phyloP scores from a whole-genome alignment of 2,888 invertebrate genomes.

The Epistrophe eligans region DNA sequence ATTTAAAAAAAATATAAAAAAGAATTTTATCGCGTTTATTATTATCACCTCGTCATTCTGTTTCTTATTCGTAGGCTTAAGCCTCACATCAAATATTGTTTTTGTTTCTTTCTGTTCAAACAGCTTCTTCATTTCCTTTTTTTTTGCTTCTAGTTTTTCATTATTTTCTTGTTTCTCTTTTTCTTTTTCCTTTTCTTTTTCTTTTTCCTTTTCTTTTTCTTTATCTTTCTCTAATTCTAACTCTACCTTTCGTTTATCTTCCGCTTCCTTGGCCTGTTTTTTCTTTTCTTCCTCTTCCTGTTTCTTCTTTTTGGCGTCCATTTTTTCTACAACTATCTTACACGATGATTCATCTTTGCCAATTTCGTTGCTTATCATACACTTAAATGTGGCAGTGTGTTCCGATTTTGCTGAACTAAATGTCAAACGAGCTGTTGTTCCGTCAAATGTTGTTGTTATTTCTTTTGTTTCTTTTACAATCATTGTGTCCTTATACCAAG shows the following conservation, averaged over 20 bases:
- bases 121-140: constrained; percentile 51
- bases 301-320: constrained; percentile 85
- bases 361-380: constrained; percentile 94
- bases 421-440: constrained; percentile 90
- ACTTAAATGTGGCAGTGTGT: constrained; percentile 92
- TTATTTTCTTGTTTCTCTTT: constrained; percentile 38
- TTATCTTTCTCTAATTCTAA: neutral
- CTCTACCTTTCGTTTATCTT: constrained; percentile 84
- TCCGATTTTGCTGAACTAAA: constrained; percentile 91
- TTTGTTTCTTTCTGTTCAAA: constrained; percentile 83
- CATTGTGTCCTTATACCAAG: constrained; percentile 93
- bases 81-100: constrained; percentile 85
- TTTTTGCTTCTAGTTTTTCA: constrained; percentile 42
- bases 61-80: constrained; percentile 78
- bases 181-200: neutral
- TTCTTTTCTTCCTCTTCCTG: constrained; percentile 84
- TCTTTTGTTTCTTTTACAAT: constrained; percentile 91
- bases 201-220: constrained; percentile 31
- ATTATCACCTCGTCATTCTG: constrained; percentile 78
- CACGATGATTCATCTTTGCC: constrained; percentile 95
- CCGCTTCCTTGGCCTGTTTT: constrained; percentile 84
- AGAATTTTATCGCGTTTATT: constrained; percentile 63
- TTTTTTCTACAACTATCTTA: constrained; percentile 91
- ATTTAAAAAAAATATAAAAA: constrained; percentile 44
- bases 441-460: constrained; percentile 92